A percentile compares a stretch with the other conserved stretches of the same genome.
These are phyloP conservation scores for Parapristionchus giblindavisi DNA, from an alignment of 2,888 invertebrate species.

Conservation along the genomic window DNA sequence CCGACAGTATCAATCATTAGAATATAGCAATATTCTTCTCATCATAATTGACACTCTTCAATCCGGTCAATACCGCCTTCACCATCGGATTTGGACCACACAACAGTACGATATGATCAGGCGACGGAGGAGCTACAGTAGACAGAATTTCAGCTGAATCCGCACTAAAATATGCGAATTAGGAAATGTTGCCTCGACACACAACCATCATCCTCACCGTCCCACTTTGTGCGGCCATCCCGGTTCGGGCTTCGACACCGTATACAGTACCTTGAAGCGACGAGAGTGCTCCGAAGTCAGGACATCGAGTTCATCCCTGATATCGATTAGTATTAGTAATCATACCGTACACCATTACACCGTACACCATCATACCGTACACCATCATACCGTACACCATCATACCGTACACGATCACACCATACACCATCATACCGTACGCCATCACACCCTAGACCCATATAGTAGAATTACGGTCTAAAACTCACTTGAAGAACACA, in stretches of 20 bases:
- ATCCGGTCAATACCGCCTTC: conserved; percentile 5
- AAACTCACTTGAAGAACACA: conserved; percentile 78
- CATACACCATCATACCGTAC: too few species aligned
- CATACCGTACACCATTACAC: not conserved
- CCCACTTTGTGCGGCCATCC: conserved; percentile 13
- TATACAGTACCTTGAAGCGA: conserved; percentile 19
- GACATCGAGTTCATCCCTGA: conserved; percentile 31
- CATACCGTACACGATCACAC: not conserved
- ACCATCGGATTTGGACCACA: conserved; percentile 40
- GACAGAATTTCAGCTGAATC: not conserved
- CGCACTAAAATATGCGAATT: not conserved
- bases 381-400: not conserved
- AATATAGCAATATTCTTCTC: conserved; percentile 19
- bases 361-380: not conserved
- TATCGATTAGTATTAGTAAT: not conserved
- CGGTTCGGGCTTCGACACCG: conserved; percentile 12
- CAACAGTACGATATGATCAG: conserved; percentile 33
- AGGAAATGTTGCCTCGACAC: not conserved
- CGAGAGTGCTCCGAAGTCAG: conserved; percentile 6
- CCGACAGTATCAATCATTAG: too few species aligned
- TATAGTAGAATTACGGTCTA: not conserved
- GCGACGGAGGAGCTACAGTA: conserved; percentile 1
- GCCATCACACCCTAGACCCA: not conserved
- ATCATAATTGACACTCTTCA: not conserved
- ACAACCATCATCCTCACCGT: not conserved